phyloP scores from a whole-genome alignment of 2,797 vertebrate genomes.

The Sarcophilus harrisii region DNA sequence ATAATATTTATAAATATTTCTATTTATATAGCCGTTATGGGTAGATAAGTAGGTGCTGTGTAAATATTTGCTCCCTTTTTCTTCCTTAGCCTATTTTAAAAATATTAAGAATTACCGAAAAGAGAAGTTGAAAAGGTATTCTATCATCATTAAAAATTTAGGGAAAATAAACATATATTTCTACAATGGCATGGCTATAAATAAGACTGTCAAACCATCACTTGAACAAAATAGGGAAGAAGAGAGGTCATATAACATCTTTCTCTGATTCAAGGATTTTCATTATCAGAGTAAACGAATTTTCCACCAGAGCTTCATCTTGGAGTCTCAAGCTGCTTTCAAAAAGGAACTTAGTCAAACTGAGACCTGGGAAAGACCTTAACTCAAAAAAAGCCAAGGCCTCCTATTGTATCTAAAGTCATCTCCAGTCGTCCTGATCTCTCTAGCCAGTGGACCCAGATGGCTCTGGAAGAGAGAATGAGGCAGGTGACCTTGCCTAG shows the following conservation, averaged over 20 bases:
- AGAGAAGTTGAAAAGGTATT: background rate
- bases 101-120: background rate
- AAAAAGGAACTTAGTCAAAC: background rate
- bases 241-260: background rate
- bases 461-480: too few species aligned
- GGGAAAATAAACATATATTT: background rate
- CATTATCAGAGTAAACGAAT: background rate
- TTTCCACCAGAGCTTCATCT: background rate
- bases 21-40: background rate
- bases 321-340: background rate
- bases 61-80: background rate
- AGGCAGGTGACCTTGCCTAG: too few species aligned
- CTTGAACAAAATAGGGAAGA: background rate
- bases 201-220: background rate
- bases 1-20: background rate
- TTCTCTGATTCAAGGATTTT: background rate
- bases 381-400: too few species aligned
- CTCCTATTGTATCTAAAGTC: too few species aligned
- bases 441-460: too few species aligned
- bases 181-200: background rate
- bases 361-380: too few species aligned
- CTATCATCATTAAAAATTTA: background rate
- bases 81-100: background rate
- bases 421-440: too few species aligned
- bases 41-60: background rate